Evolutionary conservation across 2,888 invertebrate genomes (phyloP).

Genomic region (Tyria jacobaeae): DNA sequence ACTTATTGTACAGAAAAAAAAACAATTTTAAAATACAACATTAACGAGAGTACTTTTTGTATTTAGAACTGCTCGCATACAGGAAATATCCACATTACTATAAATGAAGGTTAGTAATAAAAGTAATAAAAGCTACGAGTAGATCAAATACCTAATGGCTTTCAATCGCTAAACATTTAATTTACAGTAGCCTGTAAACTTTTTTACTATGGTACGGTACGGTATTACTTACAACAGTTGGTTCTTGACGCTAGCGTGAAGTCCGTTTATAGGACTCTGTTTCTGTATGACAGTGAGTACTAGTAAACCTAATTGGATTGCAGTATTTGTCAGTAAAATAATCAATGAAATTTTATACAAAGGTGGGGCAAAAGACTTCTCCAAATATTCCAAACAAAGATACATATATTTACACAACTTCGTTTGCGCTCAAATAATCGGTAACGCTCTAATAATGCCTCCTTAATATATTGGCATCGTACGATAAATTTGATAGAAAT

Average conservation of each 20-base stretch:
- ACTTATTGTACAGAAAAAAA: no score
- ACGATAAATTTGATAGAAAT: constrained; percentile 53
- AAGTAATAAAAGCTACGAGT: no score
- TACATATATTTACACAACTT: constrained; percentile 2
- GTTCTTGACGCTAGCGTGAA: neutral
- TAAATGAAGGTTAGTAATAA: no score
- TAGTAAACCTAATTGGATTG: neutral
- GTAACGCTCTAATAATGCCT: constrained; percentile 30
- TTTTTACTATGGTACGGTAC: no score
- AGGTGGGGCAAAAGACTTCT: neutral
- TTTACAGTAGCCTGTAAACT: no score
- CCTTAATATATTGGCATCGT: constrained; percentile 46
- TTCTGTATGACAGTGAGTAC: neutral
- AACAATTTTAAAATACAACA: no score
- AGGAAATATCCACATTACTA: no score
- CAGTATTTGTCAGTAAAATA: neutral
- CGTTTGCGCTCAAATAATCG: constrained; percentile 16
- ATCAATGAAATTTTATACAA: neutral
- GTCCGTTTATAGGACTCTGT: neutral
- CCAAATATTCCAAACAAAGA: no score
- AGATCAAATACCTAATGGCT: neutral
- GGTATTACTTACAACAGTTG: neutral
- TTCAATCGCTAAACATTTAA: neutral
- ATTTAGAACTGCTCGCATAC: no score
- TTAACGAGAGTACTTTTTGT: no score